These are phyloP conservation scores for Hypomecis punctinalis DNA, from an alignment of 2,888 invertebrate genomes.

Conservation along the genomic window DNA sequence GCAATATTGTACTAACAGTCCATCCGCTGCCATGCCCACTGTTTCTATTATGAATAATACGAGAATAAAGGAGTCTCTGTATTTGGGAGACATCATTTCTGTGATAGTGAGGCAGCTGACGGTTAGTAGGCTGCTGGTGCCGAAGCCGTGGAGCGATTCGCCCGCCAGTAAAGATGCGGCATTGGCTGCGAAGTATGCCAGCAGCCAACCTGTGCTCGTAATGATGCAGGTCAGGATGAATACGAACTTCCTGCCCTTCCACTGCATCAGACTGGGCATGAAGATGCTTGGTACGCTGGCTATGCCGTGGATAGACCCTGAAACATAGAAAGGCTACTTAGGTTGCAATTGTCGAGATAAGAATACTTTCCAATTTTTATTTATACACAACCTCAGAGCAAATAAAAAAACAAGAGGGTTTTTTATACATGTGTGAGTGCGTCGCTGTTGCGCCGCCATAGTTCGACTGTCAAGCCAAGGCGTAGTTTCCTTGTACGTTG, in stretches of 20 bases:
- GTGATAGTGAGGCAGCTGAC: slow-evolving; percentile 36
- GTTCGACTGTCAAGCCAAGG: too few relatives aligned
- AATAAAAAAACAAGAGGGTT: too few relatives aligned
- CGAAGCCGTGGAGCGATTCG: slow-evolving; percentile 45
- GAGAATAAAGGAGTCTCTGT: slow-evolving; percentile 34
- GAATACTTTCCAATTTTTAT: too few relatives aligned
- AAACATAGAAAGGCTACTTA: slow-evolving; percentile 29
- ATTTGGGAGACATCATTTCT: slow-evolving; percentile 44
- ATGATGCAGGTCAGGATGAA: slow-evolving; percentile 40
- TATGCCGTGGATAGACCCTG: slow-evolving; percentile 46
- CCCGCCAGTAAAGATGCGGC: slow-evolving; percentile 28
- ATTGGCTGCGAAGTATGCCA: slow-evolving; percentile 30
- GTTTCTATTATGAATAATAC: slow-evolving; percentile 24
- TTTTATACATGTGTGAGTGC: too few relatives aligned
- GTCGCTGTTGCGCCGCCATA: too few relatives aligned
- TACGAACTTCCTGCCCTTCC: slow-evolving; percentile 41
- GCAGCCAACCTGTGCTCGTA: slow-evolving; percentile 39
- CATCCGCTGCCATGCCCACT: slow-evolving; percentile 30
- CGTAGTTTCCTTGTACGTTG: too few relatives aligned
- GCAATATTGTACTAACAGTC: slow-evolving; percentile 32
- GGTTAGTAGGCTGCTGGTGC: slow-evolving; percentile 35
- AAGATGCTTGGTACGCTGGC: slow-evolving; percentile 43
- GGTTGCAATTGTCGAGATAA: too few relatives aligned
- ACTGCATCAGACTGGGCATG: slow-evolving; percentile 45
- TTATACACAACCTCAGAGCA: too few relatives aligned